Conservation (phyloP, 2,888 invertebrate species). For the Lydus trimaculatus region DNA sequence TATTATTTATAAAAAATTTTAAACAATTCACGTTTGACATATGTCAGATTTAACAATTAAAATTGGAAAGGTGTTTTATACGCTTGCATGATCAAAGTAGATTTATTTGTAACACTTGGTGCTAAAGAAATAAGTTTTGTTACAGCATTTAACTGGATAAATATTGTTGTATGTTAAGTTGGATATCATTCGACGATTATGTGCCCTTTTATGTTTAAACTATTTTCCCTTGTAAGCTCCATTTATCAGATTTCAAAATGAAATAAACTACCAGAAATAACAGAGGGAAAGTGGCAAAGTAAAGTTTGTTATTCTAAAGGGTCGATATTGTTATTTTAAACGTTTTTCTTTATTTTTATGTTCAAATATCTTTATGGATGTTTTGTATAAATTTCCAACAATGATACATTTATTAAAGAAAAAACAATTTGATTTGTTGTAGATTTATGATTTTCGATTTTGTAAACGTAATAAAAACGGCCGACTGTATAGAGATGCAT, state of each 20-base stretch:
- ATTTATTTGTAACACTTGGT: not conserved
- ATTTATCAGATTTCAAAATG: conserved; percentile 10
- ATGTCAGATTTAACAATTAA: not conserved
- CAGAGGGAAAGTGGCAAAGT: conserved; percentile 12
- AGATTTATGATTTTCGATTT: no score
- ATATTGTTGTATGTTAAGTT: not conserved
- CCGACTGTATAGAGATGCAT: conserved; percentile 19
- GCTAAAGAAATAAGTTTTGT: not conserved
- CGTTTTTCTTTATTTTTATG: not conserved
- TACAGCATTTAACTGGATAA: not conserved
- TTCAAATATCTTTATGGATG: not conserved
- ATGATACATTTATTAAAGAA: not conserved
- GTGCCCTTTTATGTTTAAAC: not conserved
- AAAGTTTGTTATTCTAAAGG: conserved; percentile 3
- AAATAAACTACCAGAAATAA: conserved; percentile 9
- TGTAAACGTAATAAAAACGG: no score
- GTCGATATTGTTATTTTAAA: not conserved
- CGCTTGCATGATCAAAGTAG: not conserved
- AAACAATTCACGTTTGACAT: not conserved
- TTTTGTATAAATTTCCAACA: not conserved
- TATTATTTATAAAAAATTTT: not conserved
- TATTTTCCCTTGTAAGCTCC: not conserved
- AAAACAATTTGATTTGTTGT: no score
- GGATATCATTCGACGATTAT: not conserved
- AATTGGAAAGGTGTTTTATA: not conserved